Percentiles rank a stretch among this genome's conserved stretches.
Conservation (phyloP, 2,797 vertebrate species). For the Lates japonicus region DNA sequence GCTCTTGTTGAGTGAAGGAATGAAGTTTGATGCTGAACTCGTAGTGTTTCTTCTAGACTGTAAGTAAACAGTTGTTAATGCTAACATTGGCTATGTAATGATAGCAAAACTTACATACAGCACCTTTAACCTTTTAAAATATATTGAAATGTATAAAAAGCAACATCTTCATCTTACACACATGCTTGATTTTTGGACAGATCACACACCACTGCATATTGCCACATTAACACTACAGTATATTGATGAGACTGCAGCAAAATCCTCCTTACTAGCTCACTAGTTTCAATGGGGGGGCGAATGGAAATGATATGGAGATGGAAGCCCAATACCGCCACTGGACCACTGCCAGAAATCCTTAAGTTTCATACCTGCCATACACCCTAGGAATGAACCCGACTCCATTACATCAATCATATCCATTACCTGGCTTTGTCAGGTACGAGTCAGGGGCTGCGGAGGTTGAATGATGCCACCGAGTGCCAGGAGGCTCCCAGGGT, state of each 20-base stretch:
- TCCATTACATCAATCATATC: constrained; percentile 65
- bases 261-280: constrained; percentile 17
- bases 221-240: constrained; percentile 18
- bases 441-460: constrained; percentile 41
- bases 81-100: no score
- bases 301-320: constrained; percentile 57
- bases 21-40: no score
- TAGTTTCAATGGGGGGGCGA: constrained; percentile 36
- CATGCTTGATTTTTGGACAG: constrained; percentile 1
- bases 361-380: constrained; percentile 49
- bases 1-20: no score
- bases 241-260: constrained; percentile 52
- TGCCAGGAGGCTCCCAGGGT: constrained; percentile 58
- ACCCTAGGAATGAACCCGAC: constrained; percentile 51
- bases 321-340: constrained; percentile 40
- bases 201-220: constrained; percentile 9
- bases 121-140: neutral
- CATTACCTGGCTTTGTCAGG: constrained; percentile 66
- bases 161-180: constrained; percentile 3
- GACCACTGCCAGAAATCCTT: constrained; percentile 57
- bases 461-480: constrained; percentile 61
- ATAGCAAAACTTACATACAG: no score
- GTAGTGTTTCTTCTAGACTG: no score
- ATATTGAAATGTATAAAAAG: constrained; percentile 14
- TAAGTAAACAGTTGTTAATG: no score